Evolutionary conservation across 2,888 invertebrate genomes (phyloP), one percentile per base, ranked within the genome.

Genomic region (Drosophila yooni): DNA sequence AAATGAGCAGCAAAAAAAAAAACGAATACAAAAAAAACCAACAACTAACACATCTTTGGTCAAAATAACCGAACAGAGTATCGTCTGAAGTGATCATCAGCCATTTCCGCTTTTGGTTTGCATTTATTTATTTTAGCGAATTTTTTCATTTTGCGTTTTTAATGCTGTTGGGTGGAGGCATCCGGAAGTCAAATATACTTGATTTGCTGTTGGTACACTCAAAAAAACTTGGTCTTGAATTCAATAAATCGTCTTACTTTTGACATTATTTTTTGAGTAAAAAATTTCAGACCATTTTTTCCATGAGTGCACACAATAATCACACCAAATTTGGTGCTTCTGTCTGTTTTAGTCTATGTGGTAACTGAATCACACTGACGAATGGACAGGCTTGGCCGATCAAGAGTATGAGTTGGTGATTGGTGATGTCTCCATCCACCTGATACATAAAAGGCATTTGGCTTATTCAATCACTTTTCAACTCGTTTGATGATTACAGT

Each of bases 1-100:
- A n/a, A 15, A n/a, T 27, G 34, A 51, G 51, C 61, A 50, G 46
- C 62, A 63, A 62, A 56, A 3, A 1, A 8, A 8, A 11, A 18
- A 5, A 0, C 27, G 5, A 27, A 27, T 21, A 27, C 4, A 10
- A 31, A 2, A 27, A 3, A 15, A n/a, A 29, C 13, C 2, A 38
- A 13, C 6, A 21, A 27, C 2, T 27, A 2, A 50, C 5, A 18
- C 11, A 6, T 50, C 1, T 27, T 11, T 27, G 3, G 13, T 21
- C 1, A 7, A 21, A 7, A 13, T 15, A 7, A 1, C 3, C 13
- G 6, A 43, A 43, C 18, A 38, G 18, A 3, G 3, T 43, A 46
- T 21, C 21, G 3, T 25, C 46, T 7, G 3, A 6, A 13, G 21
- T 21, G 13, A 46, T 46, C 21, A 25, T 3, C 46, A 13, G 3